Evolutionary conservation across 1,140 invertebrate genomes (phyloP).

Genomic region (Anastatus disparis): DNA sequence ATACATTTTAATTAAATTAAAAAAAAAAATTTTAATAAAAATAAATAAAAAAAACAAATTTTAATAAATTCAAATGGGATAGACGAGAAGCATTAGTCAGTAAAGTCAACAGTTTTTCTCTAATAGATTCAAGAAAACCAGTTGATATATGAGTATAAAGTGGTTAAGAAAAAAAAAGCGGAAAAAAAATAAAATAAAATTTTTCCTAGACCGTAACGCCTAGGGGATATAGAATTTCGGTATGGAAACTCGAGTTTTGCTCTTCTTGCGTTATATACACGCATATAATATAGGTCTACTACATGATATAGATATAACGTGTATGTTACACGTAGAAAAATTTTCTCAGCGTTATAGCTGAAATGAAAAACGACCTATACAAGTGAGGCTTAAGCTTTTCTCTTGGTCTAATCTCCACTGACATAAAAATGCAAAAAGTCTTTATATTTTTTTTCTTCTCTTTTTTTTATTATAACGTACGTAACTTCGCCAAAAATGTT

Average conservation of each 20-base stretch:
- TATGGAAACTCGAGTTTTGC: neutral
- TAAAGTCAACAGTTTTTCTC: neutral
- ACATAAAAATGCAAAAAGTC: neutral
- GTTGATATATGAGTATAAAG: neutral
- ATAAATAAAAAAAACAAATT: too few relatives aligned
- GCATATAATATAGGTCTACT: neutral
- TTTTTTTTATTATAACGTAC: too few relatives aligned
- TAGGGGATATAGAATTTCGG: conserved; percentile 5
- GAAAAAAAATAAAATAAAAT: too few relatives aligned
- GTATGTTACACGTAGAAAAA: neutral
- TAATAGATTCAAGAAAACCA: conserved; percentile 1
- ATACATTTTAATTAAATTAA: too few relatives aligned
- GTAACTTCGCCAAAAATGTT: too few relatives aligned
- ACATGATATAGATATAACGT: neutral
- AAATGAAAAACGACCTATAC: conserved; percentile 20
- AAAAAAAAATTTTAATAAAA: too few relatives aligned
- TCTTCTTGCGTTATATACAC: neutral
- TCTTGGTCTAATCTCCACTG: conserved; percentile 6
- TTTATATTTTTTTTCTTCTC: too few relatives aligned
- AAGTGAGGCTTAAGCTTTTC: neutral
- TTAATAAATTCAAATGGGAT: too few relatives aligned
- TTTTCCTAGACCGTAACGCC: conserved; percentile 3
- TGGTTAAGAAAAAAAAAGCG: neutral
- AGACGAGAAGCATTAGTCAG: neutral
- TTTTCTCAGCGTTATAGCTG: too few relatives aligned